Conservation (phyloP, 2,113 vertebrate species). For the Sinocyclocheilus anophthalmus region DNA sequence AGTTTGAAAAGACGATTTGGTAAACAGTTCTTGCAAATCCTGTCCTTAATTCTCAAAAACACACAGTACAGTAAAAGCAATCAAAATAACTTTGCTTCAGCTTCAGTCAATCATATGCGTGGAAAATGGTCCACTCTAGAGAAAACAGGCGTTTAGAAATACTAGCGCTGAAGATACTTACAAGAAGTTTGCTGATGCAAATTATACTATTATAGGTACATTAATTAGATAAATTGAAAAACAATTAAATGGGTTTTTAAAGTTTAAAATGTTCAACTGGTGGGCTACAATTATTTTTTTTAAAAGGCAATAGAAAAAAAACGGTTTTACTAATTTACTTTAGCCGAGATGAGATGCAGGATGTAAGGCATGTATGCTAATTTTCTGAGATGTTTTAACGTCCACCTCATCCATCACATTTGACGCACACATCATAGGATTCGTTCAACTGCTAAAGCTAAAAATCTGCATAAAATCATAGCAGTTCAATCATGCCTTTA, state of each 20-base stretch:
- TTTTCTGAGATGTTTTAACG: conserved; percentile 13
- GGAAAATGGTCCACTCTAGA: conserved; percentile 40
- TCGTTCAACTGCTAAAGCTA: not conserved
- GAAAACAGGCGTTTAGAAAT: conserved; percentile 14
- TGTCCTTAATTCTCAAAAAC: conserved; percentile 11
- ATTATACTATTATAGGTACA: not conserved
- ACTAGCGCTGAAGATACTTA: conserved; percentile 14
- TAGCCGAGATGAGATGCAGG: not conserved
- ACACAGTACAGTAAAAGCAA: conserved; percentile 4
- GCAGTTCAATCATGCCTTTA: conserved; percentile 3
- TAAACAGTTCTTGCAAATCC: conserved; percentile 37
- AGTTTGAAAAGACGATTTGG: conserved; percentile 14
- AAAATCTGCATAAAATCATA: not conserved
- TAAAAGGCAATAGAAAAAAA: not conserved
- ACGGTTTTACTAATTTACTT: not conserved
- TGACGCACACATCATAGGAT: not conserved
- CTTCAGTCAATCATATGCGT: conserved; percentile 16
- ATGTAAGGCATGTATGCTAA: conserved; percentile 43
- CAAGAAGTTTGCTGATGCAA: not conserved
- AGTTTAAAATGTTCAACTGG: not conserved
- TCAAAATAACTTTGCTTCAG: conserved; percentile 6
- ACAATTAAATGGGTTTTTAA: conserved; percentile 12
- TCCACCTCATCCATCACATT: not conserved
- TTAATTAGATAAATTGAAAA: not conserved
- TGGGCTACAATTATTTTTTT: not conserved